A percentile compares a stretch with the other conserved stretches of the same genome.
Conservation (phyloP, 64 coral and sea anemone species). For the Anthopleura sola region DNA sequence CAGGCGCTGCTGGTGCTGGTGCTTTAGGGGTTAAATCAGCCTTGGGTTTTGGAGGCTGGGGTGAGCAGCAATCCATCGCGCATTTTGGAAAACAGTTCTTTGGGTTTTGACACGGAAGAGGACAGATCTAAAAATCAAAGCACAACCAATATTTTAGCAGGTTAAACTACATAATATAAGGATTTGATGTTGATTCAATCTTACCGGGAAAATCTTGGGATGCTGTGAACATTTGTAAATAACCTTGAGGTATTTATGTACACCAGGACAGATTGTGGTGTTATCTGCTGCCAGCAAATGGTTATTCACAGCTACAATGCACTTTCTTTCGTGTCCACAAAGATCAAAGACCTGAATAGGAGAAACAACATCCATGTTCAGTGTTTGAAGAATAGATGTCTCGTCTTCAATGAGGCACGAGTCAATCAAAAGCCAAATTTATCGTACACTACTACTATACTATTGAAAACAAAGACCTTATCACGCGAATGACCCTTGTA, state of each 20-base stretch:
- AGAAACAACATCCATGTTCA: neutral
- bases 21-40: conserved; percentile 41
- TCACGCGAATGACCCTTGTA: too few species aligned
- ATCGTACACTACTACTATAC: too few species aligned
- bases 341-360: conserved; percentile 44
- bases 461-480: too few species aligned
- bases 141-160: too few species aligned
- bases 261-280: conserved; percentile 70
- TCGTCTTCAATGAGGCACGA: neutral
- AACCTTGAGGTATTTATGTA: conserved; percentile 75
- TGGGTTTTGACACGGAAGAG: conserved; percentile 67
- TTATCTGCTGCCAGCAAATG: conserved; percentile 58
- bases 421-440: too few species aligned
- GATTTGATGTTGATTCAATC: neutral
- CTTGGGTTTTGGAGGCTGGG: conserved; percentile 40
- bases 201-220: conserved; percentile 72
- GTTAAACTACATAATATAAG: too few species aligned
- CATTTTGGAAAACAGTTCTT: conserved; percentile 78
- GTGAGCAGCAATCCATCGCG: conserved; percentile 56
- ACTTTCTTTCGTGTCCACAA: conserved; percentile 69
- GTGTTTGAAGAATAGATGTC: conserved; percentile 25
- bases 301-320: conserved; percentile 66
- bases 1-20: conserved; percentile 25
- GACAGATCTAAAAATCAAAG: conserved; percentile 43
- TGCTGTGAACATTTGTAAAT: conserved; percentile 80